Evolutionary conservation across 2,797 vertebrate genomes (phyloP).

Genomic region (Poeciliopsis turneri): DNA sequence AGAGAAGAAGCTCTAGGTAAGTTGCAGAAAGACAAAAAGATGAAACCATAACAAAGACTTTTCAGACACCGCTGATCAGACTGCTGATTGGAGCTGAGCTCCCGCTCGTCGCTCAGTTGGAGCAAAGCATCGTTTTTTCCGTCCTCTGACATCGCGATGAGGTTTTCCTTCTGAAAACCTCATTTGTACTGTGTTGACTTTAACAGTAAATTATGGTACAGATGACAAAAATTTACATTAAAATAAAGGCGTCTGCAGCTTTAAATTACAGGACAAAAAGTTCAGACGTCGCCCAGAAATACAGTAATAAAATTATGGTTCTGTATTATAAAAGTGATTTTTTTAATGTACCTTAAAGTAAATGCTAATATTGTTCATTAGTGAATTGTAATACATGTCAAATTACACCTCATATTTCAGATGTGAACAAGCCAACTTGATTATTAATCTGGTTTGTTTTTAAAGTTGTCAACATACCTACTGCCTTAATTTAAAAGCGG

Average conservation of each 20-base stretch:
- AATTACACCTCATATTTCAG: not conserved
- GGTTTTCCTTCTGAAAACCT: not conserved
- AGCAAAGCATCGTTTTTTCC: not conserved
- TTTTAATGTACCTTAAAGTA: not conserved
- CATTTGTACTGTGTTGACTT: no score
- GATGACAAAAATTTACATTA: no score
- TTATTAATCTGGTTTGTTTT: not conserved
- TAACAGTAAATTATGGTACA: no score
- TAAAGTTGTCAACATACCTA: not conserved
- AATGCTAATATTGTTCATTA: not conserved
- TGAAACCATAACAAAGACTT: not conserved
- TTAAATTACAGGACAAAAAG: no score
- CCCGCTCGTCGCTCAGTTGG: not conserved
- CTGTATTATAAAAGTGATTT: not conserved
- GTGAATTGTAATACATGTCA: not conserved
- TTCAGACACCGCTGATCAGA: not conserved
- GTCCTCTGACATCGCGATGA: not conserved
- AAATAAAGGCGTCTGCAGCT: no score
- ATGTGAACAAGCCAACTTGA: not conserved
- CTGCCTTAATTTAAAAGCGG: not conserved
- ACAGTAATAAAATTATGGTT: not conserved
- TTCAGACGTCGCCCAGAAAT: no score
- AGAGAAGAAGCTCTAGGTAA: not conserved
- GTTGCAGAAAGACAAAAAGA: not conserved
- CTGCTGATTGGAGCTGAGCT: not conserved